Evolutionary conservation across 2,888 invertebrate genomes (phyloP), one percentile per base, ranked within the genome.

Genomic region (Ichneumon xanthorius): DNA sequence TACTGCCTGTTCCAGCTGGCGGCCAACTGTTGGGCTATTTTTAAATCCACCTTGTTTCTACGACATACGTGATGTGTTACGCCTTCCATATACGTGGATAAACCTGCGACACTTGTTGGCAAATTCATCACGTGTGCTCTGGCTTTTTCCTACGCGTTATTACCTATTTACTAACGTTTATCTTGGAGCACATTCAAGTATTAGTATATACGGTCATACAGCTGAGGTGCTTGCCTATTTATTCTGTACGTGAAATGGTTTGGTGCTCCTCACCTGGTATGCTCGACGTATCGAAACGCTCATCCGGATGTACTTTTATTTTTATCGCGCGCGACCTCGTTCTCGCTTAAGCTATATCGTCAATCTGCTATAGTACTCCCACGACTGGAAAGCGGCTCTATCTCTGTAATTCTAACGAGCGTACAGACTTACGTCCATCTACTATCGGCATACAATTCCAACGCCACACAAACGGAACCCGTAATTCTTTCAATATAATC

Each of bases 21-120:
- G 89, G 63, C 89, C 90, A 90, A 89, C 90, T 90, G 90, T 89
- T 88, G 87, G 80, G 78, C 79, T 80, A 82, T 82, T 82, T 77
- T 77, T 72, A 40, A 77, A 71, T 48, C 68, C 45, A 63, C 55
- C 65, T 71, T 67, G 19, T 22, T 40, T 19, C 19, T 19, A 22
- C 19, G 19, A 9, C 40, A 67, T 40, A 61, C 67, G 19, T n/a
- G 19, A 16, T 40, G 22, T 67, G 5, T n/a, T 70, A 37, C 70
- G 37, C 16, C n/a, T 26, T 14, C 58, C 58, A 26, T 58, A 11
- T 58, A 58, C 4, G 58, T 14, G 22, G 58, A 14, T 58, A 58
- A 58, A 22, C 58, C 58, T 26, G 53, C 53, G 48, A 71, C 50
- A 53, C 37, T 63, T 63, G 63, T 63, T 63, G 33, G 63, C n/a